phyloP scores from a whole-genome alignment of 2,797 vertebrate species.

The Leptodactylus fallax region DNA sequence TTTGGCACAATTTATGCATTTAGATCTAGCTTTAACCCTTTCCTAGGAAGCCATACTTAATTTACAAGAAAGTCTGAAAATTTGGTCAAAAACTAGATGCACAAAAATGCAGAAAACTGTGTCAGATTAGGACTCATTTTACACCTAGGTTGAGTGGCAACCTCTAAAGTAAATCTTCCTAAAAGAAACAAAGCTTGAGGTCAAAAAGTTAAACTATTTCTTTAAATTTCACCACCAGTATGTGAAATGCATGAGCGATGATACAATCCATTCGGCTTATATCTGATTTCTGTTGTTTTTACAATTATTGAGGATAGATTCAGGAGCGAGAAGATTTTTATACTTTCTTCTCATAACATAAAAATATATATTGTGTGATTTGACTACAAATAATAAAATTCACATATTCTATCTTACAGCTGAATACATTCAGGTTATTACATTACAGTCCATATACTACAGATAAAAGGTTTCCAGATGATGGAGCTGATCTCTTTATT shows the following conservation, averaged over 20 bases:
- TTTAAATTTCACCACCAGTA: neutral
- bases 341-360: neutral
- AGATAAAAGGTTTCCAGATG: neutral
- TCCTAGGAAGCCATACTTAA: too few relatives aligned
- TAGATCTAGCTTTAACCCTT: too few relatives aligned
- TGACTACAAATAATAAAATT: neutral
- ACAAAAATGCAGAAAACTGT: too few relatives aligned
- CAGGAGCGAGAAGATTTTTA: neutral
- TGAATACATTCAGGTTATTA: neutral
- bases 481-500: neutral
- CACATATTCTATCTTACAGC: neutral
- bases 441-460: slow-evolving; percentile 10
- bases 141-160: neutral
- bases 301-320: neutral
- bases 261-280: neutral
- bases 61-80: too few relatives aligned
- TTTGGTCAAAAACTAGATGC: too few relatives aligned
- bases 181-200: neutral
- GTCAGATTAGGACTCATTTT: too few relatives aligned
- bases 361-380: neutral
- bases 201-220: neutral
- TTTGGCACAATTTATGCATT: too few relatives aligned
- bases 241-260: neutral
- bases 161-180: neutral
- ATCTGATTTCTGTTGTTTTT: neutral